Base-by-base conservation (phyloP, 2,888 invertebrate genomes). In the Cylindroiulus punctatus region DNA sequence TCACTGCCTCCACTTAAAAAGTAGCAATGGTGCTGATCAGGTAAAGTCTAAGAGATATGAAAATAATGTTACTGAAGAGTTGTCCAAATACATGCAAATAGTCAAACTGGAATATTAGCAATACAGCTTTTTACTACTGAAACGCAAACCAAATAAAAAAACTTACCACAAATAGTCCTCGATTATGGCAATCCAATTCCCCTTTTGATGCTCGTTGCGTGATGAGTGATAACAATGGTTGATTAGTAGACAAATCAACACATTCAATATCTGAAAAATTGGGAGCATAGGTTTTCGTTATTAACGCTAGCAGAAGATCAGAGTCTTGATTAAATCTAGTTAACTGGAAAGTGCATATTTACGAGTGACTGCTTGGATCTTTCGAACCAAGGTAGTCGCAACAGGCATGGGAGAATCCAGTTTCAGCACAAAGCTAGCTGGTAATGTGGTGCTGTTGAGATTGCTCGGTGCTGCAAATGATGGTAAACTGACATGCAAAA, bases 21-120 rank as follows among this genome's bases (percentile, higher is more conserved):
- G 91, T 97, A 98, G 90, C 97, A 97, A 90, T 98, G 98, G 87
- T 94, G 95, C 90, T 98, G 98, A 90, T 97, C 98, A 0, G 98
- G 97, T 84, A 98, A 92, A 87, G 95, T 95, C 96, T 96, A 91
- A 40, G 19, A 83, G 30, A 17, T 19, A 19, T 83, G 10, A 83
- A 76, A 7, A 12, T 83, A 22, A 40, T 40, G 17, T 42, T 52
- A 85, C n/a, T 5, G 30, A 65, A 44, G 44, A 44, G 12, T 44
- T 44, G 10, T 8, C 44, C 44, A 44, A 44, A 44, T 44, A 12
- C 5, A 44, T 44, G 36, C 7, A 36, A 36, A 36, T 36, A 36
- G 36, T 36, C 36, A 4, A 36, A 36, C 36, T 36, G 36, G 36
- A n/a, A 2, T 36, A 36, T 7, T 4, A 7, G 36, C 36, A 36